A percentile compares a stretch with the other conserved stretches of the same genome.
Conservation (phyloP, 2,797 vertebrate species). For the Australoheros facetus region DNA sequence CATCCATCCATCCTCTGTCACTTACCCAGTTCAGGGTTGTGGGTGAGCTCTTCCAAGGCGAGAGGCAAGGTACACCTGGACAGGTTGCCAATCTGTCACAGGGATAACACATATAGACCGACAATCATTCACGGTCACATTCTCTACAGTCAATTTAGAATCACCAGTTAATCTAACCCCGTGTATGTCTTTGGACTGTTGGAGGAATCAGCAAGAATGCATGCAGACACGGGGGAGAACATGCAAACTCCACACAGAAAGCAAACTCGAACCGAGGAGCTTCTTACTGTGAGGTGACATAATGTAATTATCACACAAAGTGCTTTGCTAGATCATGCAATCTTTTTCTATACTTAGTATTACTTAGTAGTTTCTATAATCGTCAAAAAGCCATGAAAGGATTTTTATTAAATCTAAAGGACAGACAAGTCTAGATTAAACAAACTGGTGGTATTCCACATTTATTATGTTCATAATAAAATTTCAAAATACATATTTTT, state of each 20-base stretch:
- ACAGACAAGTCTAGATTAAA: not conserved
- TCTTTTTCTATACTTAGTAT: not conserved
- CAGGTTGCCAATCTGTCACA: too few species aligned
- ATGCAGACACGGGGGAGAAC: not conserved
- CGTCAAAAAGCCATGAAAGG: not conserved
- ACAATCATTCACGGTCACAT: not conserved
- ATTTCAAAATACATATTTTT: conserved; percentile 1
- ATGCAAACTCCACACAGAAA: not conserved
- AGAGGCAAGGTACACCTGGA: not conserved
- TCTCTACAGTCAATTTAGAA: not conserved
- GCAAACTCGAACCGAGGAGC: too few species aligned
- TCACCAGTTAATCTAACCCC: not conserved
- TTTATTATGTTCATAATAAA: not conserved
- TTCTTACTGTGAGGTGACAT: not conserved
- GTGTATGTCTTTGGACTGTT: not conserved
- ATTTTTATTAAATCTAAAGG: conserved; percentile 14
- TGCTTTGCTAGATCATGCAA: not conserved
- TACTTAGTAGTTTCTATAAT: too few species aligned
- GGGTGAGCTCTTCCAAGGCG: not conserved
- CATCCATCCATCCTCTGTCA: not conserved
- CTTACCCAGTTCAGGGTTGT: not conserved
- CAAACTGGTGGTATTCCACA: not conserved
- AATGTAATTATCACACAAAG: not conserved
- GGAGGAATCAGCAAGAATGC: not conserved
- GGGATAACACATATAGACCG: too few species aligned